phyloP scores from a whole-genome alignment of 2,113 vertebrate genomes.

The Scolopax mira region DNA sequence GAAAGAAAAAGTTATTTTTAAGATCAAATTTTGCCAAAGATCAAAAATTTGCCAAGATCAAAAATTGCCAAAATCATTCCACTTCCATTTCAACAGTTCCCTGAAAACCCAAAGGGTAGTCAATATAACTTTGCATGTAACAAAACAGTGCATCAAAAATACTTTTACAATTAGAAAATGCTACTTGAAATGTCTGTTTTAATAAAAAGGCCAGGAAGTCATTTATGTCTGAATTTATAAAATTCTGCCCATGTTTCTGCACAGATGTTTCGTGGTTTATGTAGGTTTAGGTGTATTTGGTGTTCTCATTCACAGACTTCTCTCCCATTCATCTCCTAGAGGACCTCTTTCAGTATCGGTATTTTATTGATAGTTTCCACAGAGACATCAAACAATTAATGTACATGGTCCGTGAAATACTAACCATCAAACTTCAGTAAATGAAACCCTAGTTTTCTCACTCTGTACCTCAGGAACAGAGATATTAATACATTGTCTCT shows the following conservation, averaged over 20 bases:
- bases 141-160: neutral
- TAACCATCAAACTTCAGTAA: neutral
- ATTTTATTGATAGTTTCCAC: neutral
- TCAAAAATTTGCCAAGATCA: too few relatives aligned
- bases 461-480: neutral
- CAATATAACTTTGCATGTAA: neutral
- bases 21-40: neutral
- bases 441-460: neutral
- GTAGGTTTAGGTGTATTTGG: neutral
- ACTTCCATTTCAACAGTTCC: neutral
- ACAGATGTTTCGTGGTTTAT: neutral
- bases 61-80: neutral
- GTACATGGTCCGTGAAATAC: neutral
- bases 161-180: neutral
- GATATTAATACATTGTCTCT: neutral
- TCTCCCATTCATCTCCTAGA: neutral
- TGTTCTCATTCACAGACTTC: neutral
- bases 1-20: neutral
- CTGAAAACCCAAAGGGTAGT: neutral
- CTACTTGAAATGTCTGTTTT: neutral
- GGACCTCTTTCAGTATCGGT: neutral
- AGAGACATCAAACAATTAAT: neutral
- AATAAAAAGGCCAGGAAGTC: neutral
- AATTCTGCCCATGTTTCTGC: neutral
- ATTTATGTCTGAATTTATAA: neutral